Evolutionary conservation across 2,797 vertebrate species (phyloP), one percentile per base, ranked within the genome.

Genomic region (Phylloscopus collybita): DNA sequence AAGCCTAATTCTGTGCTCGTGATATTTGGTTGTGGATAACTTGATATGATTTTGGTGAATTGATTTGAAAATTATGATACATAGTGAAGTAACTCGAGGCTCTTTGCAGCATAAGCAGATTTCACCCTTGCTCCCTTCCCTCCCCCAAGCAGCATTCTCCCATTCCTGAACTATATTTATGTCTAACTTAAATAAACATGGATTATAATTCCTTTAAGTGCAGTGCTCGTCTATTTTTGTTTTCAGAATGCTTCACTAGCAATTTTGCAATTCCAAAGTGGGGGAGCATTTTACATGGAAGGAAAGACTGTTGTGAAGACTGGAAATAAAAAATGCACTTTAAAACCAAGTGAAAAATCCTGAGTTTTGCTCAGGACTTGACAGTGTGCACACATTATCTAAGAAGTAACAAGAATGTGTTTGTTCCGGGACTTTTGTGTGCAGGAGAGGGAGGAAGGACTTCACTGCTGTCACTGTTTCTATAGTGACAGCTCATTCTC

Each of bases 401-500:
- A 30, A 92, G 78, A 84, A 93, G 79, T 54, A 92, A 69, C 60
- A 90, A 60, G 80, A 93, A 94, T 53, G 60, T 82, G 66, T 90
- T 93, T 96, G 87, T 96, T 95, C 78, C 3, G 11, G 36, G 78
- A 57, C 47, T 83, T 92, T n/a, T 62, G 74, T 66, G 64, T 76
- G 89, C 76, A 23, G 92, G 91, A 88, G 91, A 84, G 81, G 84
- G 74, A 85, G 72, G 92, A 80, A 94, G 79, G 95, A 42, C 81
- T 91, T 90, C 3, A 7, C 26, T 86, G 85, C 80, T 93, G 91
- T 89, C 83, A 40, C 76, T 85, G 95, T 96, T 95, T 93, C 92
- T 95, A 81, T 96, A 95, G 93, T 91, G 89, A 93, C 93, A 91
- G 91, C 60, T 80, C 75, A 47, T 82, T 96, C 92, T 82, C 30